phyloP scores from a whole-genome alignment of 2,113 vertebrate genomes.

The Thamnophis sirtalis region DNA sequence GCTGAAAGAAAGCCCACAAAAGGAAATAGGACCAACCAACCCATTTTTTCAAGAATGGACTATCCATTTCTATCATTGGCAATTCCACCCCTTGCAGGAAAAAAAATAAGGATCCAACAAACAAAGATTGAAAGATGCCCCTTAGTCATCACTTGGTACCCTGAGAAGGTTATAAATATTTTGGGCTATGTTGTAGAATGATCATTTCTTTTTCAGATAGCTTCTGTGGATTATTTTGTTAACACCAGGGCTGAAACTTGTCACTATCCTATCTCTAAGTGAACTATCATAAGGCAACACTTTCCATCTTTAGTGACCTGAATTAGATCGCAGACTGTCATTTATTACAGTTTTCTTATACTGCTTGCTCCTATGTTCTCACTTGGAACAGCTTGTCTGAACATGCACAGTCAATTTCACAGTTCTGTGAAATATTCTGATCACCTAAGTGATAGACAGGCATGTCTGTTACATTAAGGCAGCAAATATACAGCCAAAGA shows the following conservation, averaged over 20 bases:
- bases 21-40: not conserved
- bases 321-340: not conserved
- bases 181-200: not conserved
- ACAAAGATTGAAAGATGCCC: not conserved
- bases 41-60: not conserved
- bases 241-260: not conserved
- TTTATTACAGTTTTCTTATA: not conserved
- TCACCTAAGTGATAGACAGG: conserved; percentile 7
- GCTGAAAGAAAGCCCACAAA: not conserved
- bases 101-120: not conserved
- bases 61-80: not conserved
- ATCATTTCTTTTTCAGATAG: not conserved
- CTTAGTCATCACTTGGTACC: not conserved
- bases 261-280: not conserved
- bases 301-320: not conserved
- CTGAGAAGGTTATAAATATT: not conserved
- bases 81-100: not conserved
- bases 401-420: not conserved
- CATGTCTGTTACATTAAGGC: not conserved
- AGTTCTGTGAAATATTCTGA: conserved; percentile 19
- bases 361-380: conserved; percentile 9
- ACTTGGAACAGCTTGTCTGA: not conserved
- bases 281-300: not conserved
- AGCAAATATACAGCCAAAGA: not conserved
- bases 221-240: not conserved